Evolutionary conservation across 1,140 invertebrate genomes (phyloP).

Genomic region (Sarcophaga peregrina): DNA sequence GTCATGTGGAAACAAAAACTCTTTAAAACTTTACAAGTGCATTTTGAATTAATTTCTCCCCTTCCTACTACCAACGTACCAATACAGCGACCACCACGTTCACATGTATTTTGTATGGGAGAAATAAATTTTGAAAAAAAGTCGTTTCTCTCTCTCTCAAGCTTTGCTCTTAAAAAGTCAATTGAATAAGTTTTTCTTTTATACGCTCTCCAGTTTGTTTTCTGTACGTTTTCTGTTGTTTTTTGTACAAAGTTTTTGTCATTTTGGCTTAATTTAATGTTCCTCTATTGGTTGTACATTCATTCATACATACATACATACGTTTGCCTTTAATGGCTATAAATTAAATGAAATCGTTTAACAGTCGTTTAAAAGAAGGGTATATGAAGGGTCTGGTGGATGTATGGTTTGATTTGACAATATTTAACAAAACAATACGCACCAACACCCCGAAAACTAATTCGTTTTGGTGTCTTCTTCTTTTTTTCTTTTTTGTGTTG

Average conservation of each 20-base stretch:
- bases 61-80: no score
- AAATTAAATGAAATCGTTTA: background rate
- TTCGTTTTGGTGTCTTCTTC: background rate
- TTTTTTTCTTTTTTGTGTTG: no score
- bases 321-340: background rate
- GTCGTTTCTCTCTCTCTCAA: background rate
- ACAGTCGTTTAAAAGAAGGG: no score
- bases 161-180: background rate
- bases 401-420: background rate
- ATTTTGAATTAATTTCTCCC: no score
- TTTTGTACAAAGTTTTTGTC: background rate
- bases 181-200: background rate
- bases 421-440: background rate
- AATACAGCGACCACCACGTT: no score
- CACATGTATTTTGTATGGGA: background rate
- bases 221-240: background rate
- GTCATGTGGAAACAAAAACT: no score
- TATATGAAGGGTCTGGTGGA: background rate
- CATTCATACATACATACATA: no score
- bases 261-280: background rate
- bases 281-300: background rate
- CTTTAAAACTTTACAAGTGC: no score
- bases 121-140: background rate
- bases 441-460: background rate
- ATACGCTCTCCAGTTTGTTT: background rate